Evolutionary conservation across 37 sponge, comb jelly and placozoan genomes (phyloP).

Genomic region (Agelas oroides): DNA sequence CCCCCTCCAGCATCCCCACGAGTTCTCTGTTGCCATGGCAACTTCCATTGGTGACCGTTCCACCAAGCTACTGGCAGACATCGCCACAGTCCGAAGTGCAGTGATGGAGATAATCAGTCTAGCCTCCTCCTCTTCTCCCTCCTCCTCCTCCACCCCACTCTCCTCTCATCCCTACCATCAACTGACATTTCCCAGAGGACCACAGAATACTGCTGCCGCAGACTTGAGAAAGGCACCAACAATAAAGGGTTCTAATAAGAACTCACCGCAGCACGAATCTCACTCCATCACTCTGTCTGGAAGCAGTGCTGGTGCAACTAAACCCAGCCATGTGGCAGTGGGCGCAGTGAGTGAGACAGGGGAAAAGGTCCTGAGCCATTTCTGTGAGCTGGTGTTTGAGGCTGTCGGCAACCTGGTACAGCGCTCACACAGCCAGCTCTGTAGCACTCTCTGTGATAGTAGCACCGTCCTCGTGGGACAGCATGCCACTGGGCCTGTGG

Average conservation of each 20-base stretch:
- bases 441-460: not conserved
- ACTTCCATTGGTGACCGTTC: not conserved
- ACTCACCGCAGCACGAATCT: not conserved
- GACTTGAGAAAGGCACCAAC: too few species aligned
- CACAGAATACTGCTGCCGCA: not conserved
- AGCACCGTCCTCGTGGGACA: not conserved
- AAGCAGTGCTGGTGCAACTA: not conserved
- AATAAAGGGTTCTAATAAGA: not conserved
- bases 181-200: not conserved
- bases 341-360: not conserved
- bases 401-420: constrained; percentile 17
- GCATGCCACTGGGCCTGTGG: too few species aligned
- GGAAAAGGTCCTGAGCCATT: constrained; percentile 23
- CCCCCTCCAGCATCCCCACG: constrained; percentile 25
- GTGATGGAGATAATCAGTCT: constrained; percentile 42
- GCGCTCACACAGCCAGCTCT: constrained; percentile 28
- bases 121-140: not conserved
- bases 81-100: constrained; percentile 6
- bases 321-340: not conserved
- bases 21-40: constrained; percentile 34
- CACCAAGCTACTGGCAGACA: constrained; percentile 1
- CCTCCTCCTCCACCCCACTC: not conserved
- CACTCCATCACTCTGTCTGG: not conserved
- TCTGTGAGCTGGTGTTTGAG: constrained; percentile 41
- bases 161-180: not conserved